These are phyloP conservation scores for Drosophila fulvimacula DNA, from an alignment of 2,888 invertebrate species.

Conservation along the genomic window DNA sequence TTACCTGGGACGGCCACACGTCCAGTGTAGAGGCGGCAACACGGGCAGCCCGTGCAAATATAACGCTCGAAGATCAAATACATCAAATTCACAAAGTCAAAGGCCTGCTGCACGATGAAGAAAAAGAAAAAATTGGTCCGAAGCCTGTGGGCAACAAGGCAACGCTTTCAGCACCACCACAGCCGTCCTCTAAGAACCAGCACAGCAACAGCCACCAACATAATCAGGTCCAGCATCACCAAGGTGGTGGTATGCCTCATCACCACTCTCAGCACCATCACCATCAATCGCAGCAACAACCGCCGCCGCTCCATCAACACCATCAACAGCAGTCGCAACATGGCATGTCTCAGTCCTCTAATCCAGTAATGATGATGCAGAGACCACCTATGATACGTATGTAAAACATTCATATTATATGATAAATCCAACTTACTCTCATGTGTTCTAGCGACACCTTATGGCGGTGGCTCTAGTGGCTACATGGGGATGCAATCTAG, in stretches of 20 bases:
- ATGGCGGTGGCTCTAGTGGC: slow-evolving; percentile 79
- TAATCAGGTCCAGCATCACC: slow-evolving; percentile 64
- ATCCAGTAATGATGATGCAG: slow-evolving; percentile 85
- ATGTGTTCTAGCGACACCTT: slow-evolving; percentile 84
- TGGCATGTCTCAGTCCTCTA: slow-evolving; percentile 76
- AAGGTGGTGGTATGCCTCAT: slow-evolving; percentile 52
- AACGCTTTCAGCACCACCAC: slow-evolving; percentile 82
- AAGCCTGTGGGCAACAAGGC: slow-evolving; percentile 88
- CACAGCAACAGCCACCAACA: slow-evolving; percentile 38
- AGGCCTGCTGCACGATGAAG: slow-evolving; percentile 96
- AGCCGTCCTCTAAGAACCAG: slow-evolving; percentile 72
- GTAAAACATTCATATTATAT: slow-evolving; percentile 20
- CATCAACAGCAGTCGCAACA: slow-evolving; percentile 63
- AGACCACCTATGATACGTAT: slow-evolving; percentile 85
- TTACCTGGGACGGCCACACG: slow-evolving; percentile 99
- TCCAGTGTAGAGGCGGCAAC: slow-evolving; percentile 98
- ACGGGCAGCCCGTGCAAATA: slow-evolving; percentile 96
- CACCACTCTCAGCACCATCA: slow-evolving; percentile 73
- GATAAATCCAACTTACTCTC: background rate
- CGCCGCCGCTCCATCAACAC: slow-evolving; percentile 54
- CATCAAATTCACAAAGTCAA: slow-evolving; percentile 98
- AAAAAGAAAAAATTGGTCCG: slow-evolving; percentile 98
- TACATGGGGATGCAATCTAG: slow-evolving; percentile 84
- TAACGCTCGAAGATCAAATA: slow-evolving; percentile 98
- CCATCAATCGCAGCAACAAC: slow-evolving; percentile 50